phyloP scores from a whole-genome alignment of 2,113 vertebrate species.

The Caretta caretta region DNA sequence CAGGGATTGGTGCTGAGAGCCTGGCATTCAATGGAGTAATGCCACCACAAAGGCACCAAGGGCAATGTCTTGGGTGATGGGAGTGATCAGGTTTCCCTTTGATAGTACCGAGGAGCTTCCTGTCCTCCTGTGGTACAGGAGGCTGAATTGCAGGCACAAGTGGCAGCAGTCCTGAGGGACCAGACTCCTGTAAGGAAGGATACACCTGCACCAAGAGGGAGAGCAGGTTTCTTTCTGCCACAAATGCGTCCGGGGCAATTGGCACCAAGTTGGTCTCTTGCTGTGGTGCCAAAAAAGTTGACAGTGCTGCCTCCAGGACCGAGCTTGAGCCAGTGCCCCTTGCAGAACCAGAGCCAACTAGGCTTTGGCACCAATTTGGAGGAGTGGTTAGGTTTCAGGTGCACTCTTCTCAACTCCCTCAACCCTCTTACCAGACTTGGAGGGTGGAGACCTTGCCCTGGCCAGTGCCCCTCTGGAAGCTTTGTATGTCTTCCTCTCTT shows the following conservation, averaged over 20 bases:
- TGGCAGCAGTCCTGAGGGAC: neutral
- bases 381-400: neutral
- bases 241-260: neutral
- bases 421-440: neutral
- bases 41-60: neutral
- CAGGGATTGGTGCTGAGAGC: no score
- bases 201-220: neutral
- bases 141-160: neutral
- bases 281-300: neutral
- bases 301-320: neutral
- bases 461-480: neutral
- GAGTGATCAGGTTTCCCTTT: neutral
- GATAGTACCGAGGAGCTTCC: neutral
- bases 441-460: neutral
- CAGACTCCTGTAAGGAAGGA: neutral
- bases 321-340: neutral
- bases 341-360: neutral
- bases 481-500: neutral
- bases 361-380: neutral
- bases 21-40: neutral
- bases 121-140: neutral
- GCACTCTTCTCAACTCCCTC: neutral
- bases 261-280: neutral
- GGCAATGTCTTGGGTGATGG: no score
- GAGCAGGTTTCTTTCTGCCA: neutral